Base-by-base conservation (phyloP, 2,888 invertebrate species). In the Anodontia alba region DNA sequence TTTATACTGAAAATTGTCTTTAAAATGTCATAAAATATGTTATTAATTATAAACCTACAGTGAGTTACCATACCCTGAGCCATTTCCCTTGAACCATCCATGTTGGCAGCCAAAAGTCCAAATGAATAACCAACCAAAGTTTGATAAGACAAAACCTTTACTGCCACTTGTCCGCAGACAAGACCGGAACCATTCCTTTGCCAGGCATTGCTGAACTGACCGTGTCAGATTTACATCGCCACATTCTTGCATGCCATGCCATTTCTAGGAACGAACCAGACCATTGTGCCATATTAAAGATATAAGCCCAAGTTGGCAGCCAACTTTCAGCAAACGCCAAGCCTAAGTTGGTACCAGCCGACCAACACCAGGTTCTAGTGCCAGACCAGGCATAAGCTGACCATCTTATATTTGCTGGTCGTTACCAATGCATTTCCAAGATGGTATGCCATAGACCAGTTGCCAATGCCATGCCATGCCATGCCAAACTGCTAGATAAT, bases 211-310 rank as follows among this genome's bases (percentile, higher is more conserved):
- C 62, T 62, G 33, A 31, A 62, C 31, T 17, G 62, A 31, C 62
- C 62, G 33, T n/a, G 33, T 62, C 62, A 33, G 31, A 2, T 33
- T 62, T 20, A 31, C 62, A 62, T 31, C 62, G 62, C 31, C 62
- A 62, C 62, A 62, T 33, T 62, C 7, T 62, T 62, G 62, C 62
- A 62, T 62, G 62, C 62, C 62, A 62, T 62, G 62, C 62, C 62
- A 62, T 15, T 8, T 31, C 29, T 62, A 20, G 62, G 29, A 62
- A 26, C 33, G 5, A 62, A 62, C 62, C 33, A 62, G 62, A 33
- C 62, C 62, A 62, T 62, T 12, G 33, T 33, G 62, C 62, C 62
- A 62, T 62, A 33, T 38, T 38, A 38, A n/a, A n/a, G 62, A 62
- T 54, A 62, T 33, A 20, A 62, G 33, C 1, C 62, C 23, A 17